Evolutionary conservation across 2,888 invertebrate genomes (phyloP), one percentile per base, ranked within the genome.

Genomic region (Tachina grossa): DNA sequence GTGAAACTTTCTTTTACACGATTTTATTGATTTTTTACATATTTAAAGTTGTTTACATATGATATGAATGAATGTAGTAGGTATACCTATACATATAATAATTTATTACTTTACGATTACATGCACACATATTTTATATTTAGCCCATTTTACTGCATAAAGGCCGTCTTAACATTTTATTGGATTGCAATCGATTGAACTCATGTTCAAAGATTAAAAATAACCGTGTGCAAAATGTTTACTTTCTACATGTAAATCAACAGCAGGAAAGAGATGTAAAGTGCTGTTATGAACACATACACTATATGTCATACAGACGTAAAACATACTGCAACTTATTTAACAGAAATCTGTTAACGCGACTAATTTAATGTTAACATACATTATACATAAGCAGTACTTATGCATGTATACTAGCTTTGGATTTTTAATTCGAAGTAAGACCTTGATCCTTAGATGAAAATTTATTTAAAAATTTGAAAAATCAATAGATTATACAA

Each of bases 401-500:
- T 16, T 22, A 13, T 19, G 11, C 13, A 49, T 49, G 39, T 16
- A 10, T 22, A 39, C 3, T n/a, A 59, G n/a, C n/a, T n/a, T n/a
- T n/a, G n/a, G n/a, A n/a, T 74, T 61, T 31, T 51, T 31, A 31
- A 6, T 53, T 51, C 53, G 8, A 22, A 2, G 10, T 39, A 53
- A 75, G 53, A 65, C 75, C 75, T 75, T 75, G 74, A 63, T 51
- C 41, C 5, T 61, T 19, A 51, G 51, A 63, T 75, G 47, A 66
- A 66, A 59, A 74, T 74, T 49, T 57, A 5, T 55, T 39, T 16
- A 14, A 74, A 74, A 31, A 47, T 16, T 53, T 16, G 41, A 72
- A 80, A 81, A 81, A 74, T 74, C 80, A 51, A 69, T 74, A 81
- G 1, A 16, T 55, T 69, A 43, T 31, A 47, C 47, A 47, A 65